Base-by-base conservation (phyloP, 2,113 vertebrate species). In the Pycnonotus jocosus region DNA sequence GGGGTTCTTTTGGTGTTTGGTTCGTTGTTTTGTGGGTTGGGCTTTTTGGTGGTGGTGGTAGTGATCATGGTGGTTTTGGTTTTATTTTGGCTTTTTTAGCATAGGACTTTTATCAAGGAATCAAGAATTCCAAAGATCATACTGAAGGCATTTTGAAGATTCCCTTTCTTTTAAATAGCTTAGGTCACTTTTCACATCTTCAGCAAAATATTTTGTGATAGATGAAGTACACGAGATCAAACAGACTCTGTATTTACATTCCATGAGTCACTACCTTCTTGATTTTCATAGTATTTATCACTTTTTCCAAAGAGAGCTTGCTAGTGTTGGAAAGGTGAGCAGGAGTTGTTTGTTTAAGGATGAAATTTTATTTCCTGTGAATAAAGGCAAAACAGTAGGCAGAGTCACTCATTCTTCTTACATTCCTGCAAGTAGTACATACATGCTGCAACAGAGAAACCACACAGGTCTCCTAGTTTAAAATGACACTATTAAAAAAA, bases 51-150 rank as follows among this genome's bases (percentile, higher is more conserved):
- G 33, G 17, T 37, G 16, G 5, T 44, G 27, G 5, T 15, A 9
- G 51, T 0, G 0, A 7, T 9, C 1, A 1, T 25, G 27, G 11
- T 16, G 4, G 3, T 33, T 16, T 21, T 47, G 45, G 1, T 17
- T 72, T 62, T 14, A 6, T 60, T 60, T 44, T 16, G 21, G 9
- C 11, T 0, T 17, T 28, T 35, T 37, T 54, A 28, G 5, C 4
- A 24, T 20, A 30, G 6, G 7, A 64, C 12, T 12, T 90, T 73
- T 74, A 53, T 27, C 58, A 33, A 14, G 30, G 5, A 80, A 56
- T 40, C 58, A 62, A 56, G 19, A 76, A 70, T 69, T 86, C 20
- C 25, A 38, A 78, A 81, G 7, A 60, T 5, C 3, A 2, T 30
- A 44, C 23, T 51, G 44, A 48, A 62, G 13, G 35, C 9, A 7